Base-by-base conservation (phyloP, 2,888 invertebrate species). In the Junonia oenone region DNA sequence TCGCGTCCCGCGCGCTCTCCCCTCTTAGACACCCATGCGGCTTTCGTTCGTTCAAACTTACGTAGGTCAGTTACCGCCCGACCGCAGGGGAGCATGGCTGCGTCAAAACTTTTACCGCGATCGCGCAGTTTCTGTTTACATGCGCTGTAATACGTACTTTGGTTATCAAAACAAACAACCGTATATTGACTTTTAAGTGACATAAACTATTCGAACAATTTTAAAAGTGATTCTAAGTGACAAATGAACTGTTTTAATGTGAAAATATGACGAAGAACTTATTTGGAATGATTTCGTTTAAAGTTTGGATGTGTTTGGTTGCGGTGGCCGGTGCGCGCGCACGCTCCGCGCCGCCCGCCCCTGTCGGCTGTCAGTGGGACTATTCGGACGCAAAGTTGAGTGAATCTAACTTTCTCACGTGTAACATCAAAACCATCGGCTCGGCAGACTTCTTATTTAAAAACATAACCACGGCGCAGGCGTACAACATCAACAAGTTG, bases 321-420 rank as follows among this genome's bases (percentile, higher is more conserved):
- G 68, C 82, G 73, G 75, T 84, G 81, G 78, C 75, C 67, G 81
- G 81, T 89, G 90, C 90, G 90, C 90, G 89, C 90, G 90, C 89
- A 89, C 84, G 84, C 53, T 78, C 88, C 64, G 89, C 87, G 82
- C 88, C 86, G 83, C 89, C 90, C 84, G 92, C 93, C 72, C 94
- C 95, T 67, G 91, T 90, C 80, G 94, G 94, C 79, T 95, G 95
- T 91, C 93, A 93, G 77, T 95, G 95, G 95, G 92, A 92, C 80
- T 89, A 90, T 77, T 87, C 90, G 76, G 83, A 89, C 76, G 71
- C 86, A 75, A 90, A 90, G 86, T 89, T 89, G 85, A 88, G 89
- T 87, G 90, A 90, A 85, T 89, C 89, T 72, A 89, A 90, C 86
- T 90, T 89, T 87, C 90, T 94, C 73, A 91, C 93, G 75, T 95